Evolutionary conservation across 1,140 invertebrate genomes (phyloP).

Genomic region (Drosophila mayri): DNA sequence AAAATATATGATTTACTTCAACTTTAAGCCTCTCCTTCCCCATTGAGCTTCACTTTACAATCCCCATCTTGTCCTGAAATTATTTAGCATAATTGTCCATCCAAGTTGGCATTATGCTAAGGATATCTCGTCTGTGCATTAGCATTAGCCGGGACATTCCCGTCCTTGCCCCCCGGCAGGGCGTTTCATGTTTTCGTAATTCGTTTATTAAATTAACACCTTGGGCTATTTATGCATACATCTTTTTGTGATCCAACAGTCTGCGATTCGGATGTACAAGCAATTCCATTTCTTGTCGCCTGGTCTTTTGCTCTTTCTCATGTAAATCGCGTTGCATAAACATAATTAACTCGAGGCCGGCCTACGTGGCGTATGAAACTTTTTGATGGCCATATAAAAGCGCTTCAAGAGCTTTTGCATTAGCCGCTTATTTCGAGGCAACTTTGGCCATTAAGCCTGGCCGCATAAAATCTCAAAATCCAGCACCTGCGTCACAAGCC

Average conservation of each 20-base stretch:
- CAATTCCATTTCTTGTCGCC: constrained; percentile 13
- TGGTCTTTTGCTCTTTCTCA: constrained; percentile 67
- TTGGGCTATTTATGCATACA: constrained; percentile 70
- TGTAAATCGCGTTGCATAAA: constrained; percentile 75
- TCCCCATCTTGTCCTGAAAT: background rate
- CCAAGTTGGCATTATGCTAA: constrained; percentile 52
- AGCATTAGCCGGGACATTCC: constrained; percentile 41
- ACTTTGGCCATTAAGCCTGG: constrained; percentile 36
- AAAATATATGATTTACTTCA: background rate
- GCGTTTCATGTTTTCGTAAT: constrained; percentile 72
- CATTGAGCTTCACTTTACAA: background rate
- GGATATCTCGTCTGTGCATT: constrained; percentile 27
- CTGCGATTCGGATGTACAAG: constrained; percentile 52
- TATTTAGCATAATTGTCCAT: constrained; percentile 48
- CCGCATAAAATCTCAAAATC: constrained; percentile 19
- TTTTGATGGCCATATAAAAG: constrained; percentile 71
- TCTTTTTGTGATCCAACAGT: constrained; percentile 26
- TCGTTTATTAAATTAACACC: constrained; percentile 77
- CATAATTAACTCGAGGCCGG: constrained; percentile 69
- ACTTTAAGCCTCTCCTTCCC: background rate
- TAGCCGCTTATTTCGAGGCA: constrained; percentile 17
- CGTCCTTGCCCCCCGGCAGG: constrained; percentile 1
- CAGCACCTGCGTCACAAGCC: constrained; percentile 24
- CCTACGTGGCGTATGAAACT: constrained; percentile 62
- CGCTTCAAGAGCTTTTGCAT: constrained; percentile 44